Evolutionary conservation across 2,888 invertebrate genomes (phyloP).

Genomic region (Magallana nippona): DNA sequence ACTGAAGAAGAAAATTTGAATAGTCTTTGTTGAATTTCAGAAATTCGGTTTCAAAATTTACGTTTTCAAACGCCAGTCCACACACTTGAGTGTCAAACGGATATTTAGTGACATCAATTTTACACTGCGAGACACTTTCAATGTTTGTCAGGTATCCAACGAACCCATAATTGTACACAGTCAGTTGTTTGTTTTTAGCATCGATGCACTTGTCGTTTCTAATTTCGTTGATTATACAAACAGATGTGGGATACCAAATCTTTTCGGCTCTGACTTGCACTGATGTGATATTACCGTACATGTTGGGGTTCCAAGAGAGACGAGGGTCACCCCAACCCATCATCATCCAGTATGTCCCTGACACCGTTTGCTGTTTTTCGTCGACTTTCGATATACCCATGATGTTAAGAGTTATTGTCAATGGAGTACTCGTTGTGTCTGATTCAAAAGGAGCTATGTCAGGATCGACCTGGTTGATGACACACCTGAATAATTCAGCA

Average conservation of each 20-base stretch:
- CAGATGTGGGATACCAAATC: not conserved
- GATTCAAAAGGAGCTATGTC: constrained; percentile 6
- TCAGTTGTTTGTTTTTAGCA: not conserved
- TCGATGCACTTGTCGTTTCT: not conserved
- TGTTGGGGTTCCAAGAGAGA: not conserved
- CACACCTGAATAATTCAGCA: not conserved
- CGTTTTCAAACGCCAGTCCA: not conserved
- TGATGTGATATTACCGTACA: not conserved
- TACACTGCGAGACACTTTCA: not conserved
- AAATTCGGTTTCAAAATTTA: not conserved
- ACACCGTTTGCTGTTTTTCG: constrained; percentile 13
- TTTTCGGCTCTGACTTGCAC: not conserved
- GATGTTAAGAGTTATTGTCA: not conserved
- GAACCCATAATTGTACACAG: not conserved
- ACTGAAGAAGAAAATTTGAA: not conserved
- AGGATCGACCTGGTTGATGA: not conserved
- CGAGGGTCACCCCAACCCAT: not conserved
- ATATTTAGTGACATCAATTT: not conserved
- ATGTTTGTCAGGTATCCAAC: not conserved
- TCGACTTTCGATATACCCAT: constrained; percentile 4
- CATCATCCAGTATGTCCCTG: not conserved
- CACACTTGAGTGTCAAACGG: not conserved
- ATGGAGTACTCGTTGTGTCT: not conserved
- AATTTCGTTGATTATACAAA: not conserved
- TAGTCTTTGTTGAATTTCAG: not conserved